phyloP scores from a whole-genome alignment of 1,140 invertebrate genomes.

The Branchinecta lynchi region DNA sequence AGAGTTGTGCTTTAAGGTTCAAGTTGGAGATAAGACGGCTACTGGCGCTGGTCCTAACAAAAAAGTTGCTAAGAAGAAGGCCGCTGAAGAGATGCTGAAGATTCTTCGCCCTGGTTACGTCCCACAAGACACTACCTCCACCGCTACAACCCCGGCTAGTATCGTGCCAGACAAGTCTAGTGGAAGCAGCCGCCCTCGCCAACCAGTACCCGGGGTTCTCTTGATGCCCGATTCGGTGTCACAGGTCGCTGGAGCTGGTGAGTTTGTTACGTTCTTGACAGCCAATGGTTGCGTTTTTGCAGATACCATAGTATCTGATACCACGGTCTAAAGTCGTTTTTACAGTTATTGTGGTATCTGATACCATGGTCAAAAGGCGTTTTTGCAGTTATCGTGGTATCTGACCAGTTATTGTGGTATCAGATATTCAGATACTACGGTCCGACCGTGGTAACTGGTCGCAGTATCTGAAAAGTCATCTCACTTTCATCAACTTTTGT shows the following conservation, averaged over 20 bases:
- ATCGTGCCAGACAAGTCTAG: neutral
- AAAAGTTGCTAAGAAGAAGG: neutral
- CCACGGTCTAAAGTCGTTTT: too few species aligned
- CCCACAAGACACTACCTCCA: neutral
- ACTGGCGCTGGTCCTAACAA: neutral
- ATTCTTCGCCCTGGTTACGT: constrained; percentile 7
- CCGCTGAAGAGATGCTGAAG: neutral
- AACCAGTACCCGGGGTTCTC: neutral
- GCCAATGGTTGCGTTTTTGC: too few species aligned
- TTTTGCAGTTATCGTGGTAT: too few species aligned
- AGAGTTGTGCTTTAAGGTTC: too few species aligned
- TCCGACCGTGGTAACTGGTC: too few species aligned
- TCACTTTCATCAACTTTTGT: too few species aligned
- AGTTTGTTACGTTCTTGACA: neutral
- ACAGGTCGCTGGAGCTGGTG: neutral
- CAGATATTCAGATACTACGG: too few species aligned
- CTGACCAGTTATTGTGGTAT: too few species aligned
- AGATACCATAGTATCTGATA: too few species aligned
- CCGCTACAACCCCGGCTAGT: neutral
- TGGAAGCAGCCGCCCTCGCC: neutral
- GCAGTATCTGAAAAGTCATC: too few species aligned
- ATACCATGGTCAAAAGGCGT: too few species aligned
- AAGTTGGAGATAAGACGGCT: neutral
- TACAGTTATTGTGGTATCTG: too few species aligned
- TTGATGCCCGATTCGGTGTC: neutral